Conservation (phyloP, 1,140 invertebrate genomes). For the Coptotermes formosanus region DNA sequence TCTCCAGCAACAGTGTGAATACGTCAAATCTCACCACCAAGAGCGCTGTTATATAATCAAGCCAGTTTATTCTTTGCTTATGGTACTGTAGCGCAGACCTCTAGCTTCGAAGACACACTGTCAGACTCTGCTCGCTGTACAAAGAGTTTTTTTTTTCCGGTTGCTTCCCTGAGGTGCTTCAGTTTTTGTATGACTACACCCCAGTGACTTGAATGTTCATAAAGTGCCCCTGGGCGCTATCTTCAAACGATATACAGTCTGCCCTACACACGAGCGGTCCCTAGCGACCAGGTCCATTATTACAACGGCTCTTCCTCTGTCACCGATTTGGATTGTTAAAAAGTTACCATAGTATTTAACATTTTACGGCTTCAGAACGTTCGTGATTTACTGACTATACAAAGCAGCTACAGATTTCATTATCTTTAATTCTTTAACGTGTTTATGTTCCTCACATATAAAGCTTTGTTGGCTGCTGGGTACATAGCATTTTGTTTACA, state of each 20-base stretch:
- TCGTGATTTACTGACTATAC: neutral
- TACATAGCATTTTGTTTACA: no score
- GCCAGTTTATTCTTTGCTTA: no score
- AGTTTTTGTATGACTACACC: neutral
- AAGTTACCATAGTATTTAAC: neutral
- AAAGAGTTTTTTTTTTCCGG: neutral
- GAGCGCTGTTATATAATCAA: no score
- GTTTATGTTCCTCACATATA: neutral
- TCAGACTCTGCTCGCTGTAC: neutral
- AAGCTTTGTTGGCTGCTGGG: no score
- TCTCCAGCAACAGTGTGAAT: no score
- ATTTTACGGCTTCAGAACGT: neutral
- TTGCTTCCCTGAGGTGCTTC: neutral
- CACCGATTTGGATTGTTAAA: slow-evolving; percentile 6
- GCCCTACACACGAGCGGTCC: neutral
- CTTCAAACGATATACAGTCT: neutral
- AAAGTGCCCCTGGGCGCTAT: neutral
- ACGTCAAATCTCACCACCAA: no score
- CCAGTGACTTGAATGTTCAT: neutral
- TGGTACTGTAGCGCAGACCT: neutral
- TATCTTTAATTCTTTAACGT: neutral
- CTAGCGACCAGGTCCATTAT: neutral
- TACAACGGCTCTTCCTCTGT: neutral
- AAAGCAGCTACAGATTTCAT: neutral
- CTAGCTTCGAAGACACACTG: neutral